Conservation (phyloP, 2,888 invertebrate species). For the Anoplius nigerrimus region DNA sequence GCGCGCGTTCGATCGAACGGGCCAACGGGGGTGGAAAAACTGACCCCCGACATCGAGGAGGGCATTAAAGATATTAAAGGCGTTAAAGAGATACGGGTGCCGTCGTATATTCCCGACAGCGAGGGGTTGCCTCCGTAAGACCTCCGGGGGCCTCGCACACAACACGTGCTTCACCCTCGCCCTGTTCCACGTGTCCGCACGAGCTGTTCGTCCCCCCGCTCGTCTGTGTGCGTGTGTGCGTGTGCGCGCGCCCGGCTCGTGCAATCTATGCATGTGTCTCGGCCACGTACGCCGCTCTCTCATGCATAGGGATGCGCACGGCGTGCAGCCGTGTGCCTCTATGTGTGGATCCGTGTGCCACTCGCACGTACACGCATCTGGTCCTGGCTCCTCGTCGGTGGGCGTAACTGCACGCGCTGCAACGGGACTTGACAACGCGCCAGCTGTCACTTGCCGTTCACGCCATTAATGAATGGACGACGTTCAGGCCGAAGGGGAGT, state of each 20-base stretch:
- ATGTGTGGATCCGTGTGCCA: neutral
- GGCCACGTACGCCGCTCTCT: neutral
- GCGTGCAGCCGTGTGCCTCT: too few relatives aligned
- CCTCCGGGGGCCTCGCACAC: neutral
- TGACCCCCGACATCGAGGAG: slow-evolving; percentile 10
- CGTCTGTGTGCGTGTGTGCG: slow-evolving; percentile 1
- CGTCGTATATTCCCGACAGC: neutral
- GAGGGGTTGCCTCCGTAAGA: slow-evolving; percentile 23
- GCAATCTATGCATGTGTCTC: too few relatives aligned
- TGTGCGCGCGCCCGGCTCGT: neutral
- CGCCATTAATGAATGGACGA: slow-evolving; percentile 54
- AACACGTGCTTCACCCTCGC: slow-evolving; percentile 24
- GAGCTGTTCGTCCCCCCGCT: slow-evolving; percentile 8
- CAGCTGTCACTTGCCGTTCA: slow-evolving; percentile 60
- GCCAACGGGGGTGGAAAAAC: neutral
- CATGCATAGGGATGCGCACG: too few relatives aligned
- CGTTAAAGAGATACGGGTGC: slow-evolving; percentile 49
- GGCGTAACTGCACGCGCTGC: slow-evolving; percentile 28
- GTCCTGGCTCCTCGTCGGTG: neutral
- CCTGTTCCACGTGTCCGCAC: slow-evolving; percentile 15
- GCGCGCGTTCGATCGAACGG: neutral
- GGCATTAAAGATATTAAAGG: slow-evolving; percentile 50
- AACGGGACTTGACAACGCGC: slow-evolving; percentile 56
- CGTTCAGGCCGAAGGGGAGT: slow-evolving; percentile 21
- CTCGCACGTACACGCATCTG: slow-evolving; percentile 2